A percentile compares a stretch with the other conserved stretches of the same genome.
phyloP scores from a whole-genome alignment of 2,113 vertebrate genomes.

The Tonatia bakeri region DNA sequence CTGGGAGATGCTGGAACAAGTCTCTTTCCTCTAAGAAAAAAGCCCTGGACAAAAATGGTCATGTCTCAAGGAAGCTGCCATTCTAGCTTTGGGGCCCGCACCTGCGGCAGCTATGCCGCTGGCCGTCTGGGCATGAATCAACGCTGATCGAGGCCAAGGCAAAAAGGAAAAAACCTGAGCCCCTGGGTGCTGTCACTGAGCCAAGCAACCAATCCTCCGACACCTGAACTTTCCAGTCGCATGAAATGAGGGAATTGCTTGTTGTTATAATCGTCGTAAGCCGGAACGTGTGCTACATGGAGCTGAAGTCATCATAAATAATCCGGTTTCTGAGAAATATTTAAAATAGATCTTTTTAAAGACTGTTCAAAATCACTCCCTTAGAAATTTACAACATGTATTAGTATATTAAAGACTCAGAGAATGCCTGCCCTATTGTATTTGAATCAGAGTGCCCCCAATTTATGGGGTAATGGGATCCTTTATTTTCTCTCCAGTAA shows the following conservation, averaged over 20 bases:
- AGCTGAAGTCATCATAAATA: neutral
- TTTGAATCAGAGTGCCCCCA: neutral
- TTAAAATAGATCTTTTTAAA: neutral
- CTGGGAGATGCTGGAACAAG: neutral
- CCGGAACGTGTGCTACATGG: neutral
- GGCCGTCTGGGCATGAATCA: neutral
- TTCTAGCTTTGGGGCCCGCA: neutral
- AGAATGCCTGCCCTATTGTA: neutral
- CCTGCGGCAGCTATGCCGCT: neutral
- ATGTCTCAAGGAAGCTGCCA: neutral
- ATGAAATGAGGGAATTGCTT: neutral
- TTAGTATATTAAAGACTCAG: neutral
- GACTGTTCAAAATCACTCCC: neutral
- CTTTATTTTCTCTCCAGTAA: conserved; percentile 8
- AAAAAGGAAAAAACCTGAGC: neutral
- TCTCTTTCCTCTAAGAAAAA: neutral
- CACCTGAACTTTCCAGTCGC: neutral
- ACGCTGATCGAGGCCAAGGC: fast-evolving
- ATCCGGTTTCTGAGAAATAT: neutral
- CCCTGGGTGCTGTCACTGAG: neutral
- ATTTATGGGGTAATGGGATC: neutral
- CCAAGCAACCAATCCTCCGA: neutral
- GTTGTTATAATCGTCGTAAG: neutral
- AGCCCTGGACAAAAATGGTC: neutral
- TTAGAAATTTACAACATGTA: neutral